A percentile compares a stretch with the other conserved stretches of the same genome.
Evolutionary conservation across 53 echinoderm and acorn worm species (phyloP).

Genomic region (Pentamera pediparva): DNA sequence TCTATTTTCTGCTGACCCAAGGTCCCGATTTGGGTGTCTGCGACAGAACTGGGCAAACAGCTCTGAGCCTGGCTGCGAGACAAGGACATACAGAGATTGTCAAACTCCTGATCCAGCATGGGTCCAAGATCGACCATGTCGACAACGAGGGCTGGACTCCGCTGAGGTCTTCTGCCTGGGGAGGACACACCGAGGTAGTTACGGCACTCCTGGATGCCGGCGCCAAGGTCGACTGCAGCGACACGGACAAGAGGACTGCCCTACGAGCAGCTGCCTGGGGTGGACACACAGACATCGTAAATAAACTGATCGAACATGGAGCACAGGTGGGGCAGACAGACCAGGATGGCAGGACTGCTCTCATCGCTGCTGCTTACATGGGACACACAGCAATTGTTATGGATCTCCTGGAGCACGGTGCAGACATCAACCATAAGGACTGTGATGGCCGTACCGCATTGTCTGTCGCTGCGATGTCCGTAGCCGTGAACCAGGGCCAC

Average conservation of each 20-base stretch:
- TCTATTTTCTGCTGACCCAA: constrained; percentile 73
- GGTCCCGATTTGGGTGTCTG: constrained; percentile 71
- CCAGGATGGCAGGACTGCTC: constrained; percentile 96
- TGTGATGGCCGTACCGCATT: constrained; percentile 94
- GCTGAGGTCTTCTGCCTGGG: constrained; percentile 97
- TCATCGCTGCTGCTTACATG: constrained; percentile 99
- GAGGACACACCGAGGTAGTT: constrained; percentile 97
- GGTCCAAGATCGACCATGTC: constrained; percentile 81
- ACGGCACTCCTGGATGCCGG: constrained; percentile 78
- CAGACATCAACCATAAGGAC: constrained; percentile 89
- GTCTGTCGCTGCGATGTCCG: constrained; percentile 95
- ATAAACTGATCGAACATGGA: constrained; percentile 83
- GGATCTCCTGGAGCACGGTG: constrained; percentile 78
- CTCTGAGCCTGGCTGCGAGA: constrained; percentile 70
- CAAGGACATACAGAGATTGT: constrained; percentile 95
- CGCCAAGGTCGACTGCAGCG: constrained; percentile 93
- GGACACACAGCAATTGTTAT: constrained; percentile 86
- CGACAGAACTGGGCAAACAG: constrained; percentile 94
- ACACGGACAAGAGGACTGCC: constrained; percentile 91
- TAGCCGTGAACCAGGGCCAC: constrained; percentile 91
- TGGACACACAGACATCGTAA: constrained; percentile 94
- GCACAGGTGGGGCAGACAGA: constrained; percentile 93
- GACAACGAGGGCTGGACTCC: constrained; percentile 99
- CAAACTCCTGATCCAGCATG: constrained; percentile 57
- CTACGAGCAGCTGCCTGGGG: constrained; percentile 99